phyloP scores from a whole-genome alignment of 2,888 invertebrate species.

The Pristionchus fissidentatus region DNA sequence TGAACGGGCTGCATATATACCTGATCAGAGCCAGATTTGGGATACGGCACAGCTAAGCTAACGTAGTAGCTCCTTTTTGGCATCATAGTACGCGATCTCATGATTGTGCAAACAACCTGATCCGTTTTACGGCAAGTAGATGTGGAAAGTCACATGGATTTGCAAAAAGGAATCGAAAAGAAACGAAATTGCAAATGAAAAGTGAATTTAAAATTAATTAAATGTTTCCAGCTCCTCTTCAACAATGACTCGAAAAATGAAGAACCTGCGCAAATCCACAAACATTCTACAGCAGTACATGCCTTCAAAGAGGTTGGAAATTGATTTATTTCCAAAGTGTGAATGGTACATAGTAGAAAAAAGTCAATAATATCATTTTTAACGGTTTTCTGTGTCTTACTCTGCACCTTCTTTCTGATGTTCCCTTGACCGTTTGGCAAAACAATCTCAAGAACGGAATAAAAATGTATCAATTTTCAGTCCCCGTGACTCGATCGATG shows the following conservation, averaged over 20 bases:
- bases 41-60: slow-evolving; percentile 5
- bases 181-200: not conserved
- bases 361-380: too few species aligned
- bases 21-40: not conserved
- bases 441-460: too few species aligned
- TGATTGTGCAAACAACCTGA: too few species aligned
- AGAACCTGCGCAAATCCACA: slow-evolving; percentile 33
- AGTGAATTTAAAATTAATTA: not conserved
- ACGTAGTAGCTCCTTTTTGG: too few species aligned
- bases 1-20: not conserved
- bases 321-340: too few species aligned
- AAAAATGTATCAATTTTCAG: not conserved
- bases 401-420: too few species aligned
- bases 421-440: too few species aligned
- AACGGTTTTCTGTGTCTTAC: too few species aligned
- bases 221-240: not conserved
- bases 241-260: slow-evolving; percentile 41
- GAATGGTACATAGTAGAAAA: too few species aligned
- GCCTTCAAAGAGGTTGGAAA: slow-evolving; percentile 15
- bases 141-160: not conserved
- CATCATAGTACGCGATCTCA: too few species aligned
- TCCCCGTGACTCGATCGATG: slow-evolving; percentile 40
- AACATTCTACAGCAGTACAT: slow-evolving; percentile 9
- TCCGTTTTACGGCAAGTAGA: not conserved
- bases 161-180: not conserved